Conservation (phyloP, 2,888 invertebrate species). For the Cryptocheilus praepositus region DNA sequence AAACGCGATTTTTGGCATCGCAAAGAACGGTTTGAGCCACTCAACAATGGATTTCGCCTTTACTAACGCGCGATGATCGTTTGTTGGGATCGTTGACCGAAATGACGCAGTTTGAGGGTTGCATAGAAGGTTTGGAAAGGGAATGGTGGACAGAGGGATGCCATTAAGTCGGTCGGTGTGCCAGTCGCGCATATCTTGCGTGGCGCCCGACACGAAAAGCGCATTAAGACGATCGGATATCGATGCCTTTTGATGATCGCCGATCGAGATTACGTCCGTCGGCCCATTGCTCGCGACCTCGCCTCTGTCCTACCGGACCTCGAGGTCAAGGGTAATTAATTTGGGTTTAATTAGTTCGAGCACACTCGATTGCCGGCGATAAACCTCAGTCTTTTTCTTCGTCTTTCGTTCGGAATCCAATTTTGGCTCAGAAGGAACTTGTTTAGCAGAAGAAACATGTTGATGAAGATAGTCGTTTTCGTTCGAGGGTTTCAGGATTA, state of each 20-base stretch:
- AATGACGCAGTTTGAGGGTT: no score
- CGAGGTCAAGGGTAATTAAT: conserved; percentile 37
- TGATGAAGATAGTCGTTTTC: no score
- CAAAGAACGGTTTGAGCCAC: no score
- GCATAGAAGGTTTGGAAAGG: neutral
- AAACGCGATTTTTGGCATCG: no score
- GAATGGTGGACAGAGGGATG: neutral
- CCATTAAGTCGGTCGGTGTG: conserved; percentile 8
- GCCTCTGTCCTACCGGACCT: neutral
- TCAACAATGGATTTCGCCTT: no score
- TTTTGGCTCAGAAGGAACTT: no score
- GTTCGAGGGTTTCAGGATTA: no score
- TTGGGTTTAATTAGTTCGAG: conserved; percentile 14
- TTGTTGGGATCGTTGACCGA: no score
- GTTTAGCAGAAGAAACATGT: no score
- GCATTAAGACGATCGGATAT: conserved; percentile 63
- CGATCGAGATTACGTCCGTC: conserved; percentile 43
- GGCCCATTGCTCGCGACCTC: neutral
- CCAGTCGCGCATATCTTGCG: conserved; percentile 21
- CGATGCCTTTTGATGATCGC: conserved; percentile 62
- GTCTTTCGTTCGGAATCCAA: no score
- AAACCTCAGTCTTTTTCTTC: conserved; percentile 10
- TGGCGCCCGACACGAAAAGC: conserved; percentile 61
- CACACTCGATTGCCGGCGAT: conserved; percentile 2
- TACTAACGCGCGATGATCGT: no score